These are phyloP conservation scores for Sussaba pulchella DNA, from an alignment of 2,888 invertebrate species.

Conservation along the genomic window DNA sequence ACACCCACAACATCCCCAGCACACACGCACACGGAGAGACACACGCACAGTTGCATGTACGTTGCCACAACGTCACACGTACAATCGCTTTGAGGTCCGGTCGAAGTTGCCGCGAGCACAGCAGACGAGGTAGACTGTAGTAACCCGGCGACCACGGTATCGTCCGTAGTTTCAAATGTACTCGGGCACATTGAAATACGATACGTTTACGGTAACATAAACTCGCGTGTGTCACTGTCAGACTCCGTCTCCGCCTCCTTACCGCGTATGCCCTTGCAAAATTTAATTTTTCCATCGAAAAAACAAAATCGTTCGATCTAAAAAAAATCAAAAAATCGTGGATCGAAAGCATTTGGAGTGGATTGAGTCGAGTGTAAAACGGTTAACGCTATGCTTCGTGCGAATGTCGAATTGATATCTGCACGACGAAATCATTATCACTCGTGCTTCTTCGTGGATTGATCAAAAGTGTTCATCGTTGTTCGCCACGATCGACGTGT, in stretches of 20 bases:
- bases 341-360: neutral
- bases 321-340: slow-evolving; percentile 5
- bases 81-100: slow-evolving; percentile 48
- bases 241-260: slow-evolving; percentile 19
- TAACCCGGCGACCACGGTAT: slow-evolving; percentile 61
- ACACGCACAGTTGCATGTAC: slow-evolving; percentile 6
- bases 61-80: slow-evolving; percentile 29
- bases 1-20: slow-evolving; percentile 3
- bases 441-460: neutral
- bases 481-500: neutral
- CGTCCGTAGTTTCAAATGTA: slow-evolving; percentile 63
- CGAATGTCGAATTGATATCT: slow-evolving; percentile 7
- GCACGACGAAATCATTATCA: slow-evolving; percentile 11
- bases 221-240: slow-evolving; percentile 53
- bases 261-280: neutral
- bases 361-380: neutral
- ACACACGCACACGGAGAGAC: neutral
- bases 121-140: slow-evolving; percentile 54
- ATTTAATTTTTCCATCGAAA: neutral
- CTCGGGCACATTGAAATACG: slow-evolving; percentile 67
- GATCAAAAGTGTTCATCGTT: neutral
- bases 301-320: neutral
- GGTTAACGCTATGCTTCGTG: neutral
- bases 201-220: slow-evolving; percentile 64
- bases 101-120: slow-evolving; percentile 49